Base-by-base conservation (phyloP, 2,113 vertebrate genomes). In the Lethenteron camtschaticum region DNA sequence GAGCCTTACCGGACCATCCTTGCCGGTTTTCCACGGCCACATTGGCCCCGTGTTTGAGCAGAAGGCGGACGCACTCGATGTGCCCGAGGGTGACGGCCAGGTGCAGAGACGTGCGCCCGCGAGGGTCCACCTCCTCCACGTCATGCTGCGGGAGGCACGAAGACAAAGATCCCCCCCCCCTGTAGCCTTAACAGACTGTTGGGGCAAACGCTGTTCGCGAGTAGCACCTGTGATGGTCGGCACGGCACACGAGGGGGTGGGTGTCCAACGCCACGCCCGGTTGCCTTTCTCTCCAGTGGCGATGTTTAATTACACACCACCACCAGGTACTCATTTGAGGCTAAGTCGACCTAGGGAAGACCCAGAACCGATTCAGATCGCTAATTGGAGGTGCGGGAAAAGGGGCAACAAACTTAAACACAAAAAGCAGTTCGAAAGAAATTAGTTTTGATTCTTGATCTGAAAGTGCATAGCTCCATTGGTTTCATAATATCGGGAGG, bases 71-170 rank as follows among this genome's bases (percentile, higher is more conserved):
- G 0, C 88, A 88, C 78, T 95, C 89, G 76, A 92, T 77, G 81
- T 94, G 87, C 66, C 89, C 89, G 73, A 95, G 81, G 70, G 86
- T 87, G 74, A 91, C 85, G 0, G 90, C 86, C 78, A 96, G 81
- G 78, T 94, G 85, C 78, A 96, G 80, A 1, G 87, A 86, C 12
- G 86, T 88, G 72, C 90, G 83, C 2, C 87, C 89, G 2, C 87
- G 84, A 9, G 89, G 87, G 75, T 92, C 90, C 56, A 81, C 71
- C 77, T 83, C 77, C 75, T 86, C 86, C 71, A 87, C 74, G 70
- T 92, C 83, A 56, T 88, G 85, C 87, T 94, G 81, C 55, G 71
- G 9, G 14, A 10, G n/a, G 12, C 12, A 41, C 18, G 55, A 57
- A 11, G 57, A 7, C 13, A 60, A 12, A 58, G 11, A 59, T 3